A percentile compares a stretch with the other conserved stretches of the same genome.
Evolutionary conservation across 64 coral and sea anemone genomes (phyloP).

Genomic region (Montipora capricornis): DNA sequence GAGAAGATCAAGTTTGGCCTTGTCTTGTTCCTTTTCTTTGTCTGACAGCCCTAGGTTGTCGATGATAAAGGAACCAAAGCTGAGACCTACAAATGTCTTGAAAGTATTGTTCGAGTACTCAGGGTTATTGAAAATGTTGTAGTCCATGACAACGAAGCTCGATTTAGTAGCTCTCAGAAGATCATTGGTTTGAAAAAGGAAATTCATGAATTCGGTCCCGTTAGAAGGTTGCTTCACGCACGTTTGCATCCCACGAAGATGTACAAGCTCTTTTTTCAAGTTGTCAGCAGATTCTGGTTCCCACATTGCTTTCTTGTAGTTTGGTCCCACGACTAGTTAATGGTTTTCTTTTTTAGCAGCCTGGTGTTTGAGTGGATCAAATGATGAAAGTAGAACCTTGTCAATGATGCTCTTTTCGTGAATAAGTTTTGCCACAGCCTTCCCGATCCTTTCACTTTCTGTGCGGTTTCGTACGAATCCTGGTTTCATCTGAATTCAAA

Average conservation of each 20-base stretch:
- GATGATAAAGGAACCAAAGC: slow-evolving; percentile 85
- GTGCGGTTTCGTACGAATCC: slow-evolving; percentile 45
- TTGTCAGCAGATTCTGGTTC: background rate
- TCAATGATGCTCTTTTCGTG: slow-evolving; percentile 57
- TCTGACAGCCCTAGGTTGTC: slow-evolving; percentile 67
- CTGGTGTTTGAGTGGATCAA: slow-evolving; percentile 85
- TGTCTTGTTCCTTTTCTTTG: background rate
- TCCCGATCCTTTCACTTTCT: slow-evolving; percentile 70
- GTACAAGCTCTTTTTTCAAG: slow-evolving; percentile 23
- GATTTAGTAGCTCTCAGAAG: slow-evolving; percentile 64
- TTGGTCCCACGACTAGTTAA: slow-evolving; percentile 53
- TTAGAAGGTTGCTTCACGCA: slow-evolving; percentile 44
- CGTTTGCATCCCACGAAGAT: slow-evolving; percentile 54
- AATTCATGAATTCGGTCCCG: slow-evolving; percentile 59
- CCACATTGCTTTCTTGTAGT: slow-evolving; percentile 70
- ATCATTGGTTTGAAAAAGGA: slow-evolving; percentile 67
- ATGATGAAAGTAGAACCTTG: slow-evolving; percentile 77
- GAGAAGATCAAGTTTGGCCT: slow-evolving; percentile 66
- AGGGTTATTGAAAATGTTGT: slow-evolving; percentile 87
- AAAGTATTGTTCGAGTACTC: slow-evolving; percentile 85
- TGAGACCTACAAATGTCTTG: slow-evolving; percentile 73
- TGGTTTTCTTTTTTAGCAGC: slow-evolving; percentile 69
- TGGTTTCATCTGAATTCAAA: slow-evolving; percentile 70
- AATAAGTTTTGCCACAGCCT: slow-evolving; percentile 77
- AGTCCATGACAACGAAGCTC: slow-evolving; percentile 88